These are phyloP conservation scores for Synergus gifuensis DNA, from an alignment of 2,888 invertebrate genomes.

Conservation along the genomic window DNA sequence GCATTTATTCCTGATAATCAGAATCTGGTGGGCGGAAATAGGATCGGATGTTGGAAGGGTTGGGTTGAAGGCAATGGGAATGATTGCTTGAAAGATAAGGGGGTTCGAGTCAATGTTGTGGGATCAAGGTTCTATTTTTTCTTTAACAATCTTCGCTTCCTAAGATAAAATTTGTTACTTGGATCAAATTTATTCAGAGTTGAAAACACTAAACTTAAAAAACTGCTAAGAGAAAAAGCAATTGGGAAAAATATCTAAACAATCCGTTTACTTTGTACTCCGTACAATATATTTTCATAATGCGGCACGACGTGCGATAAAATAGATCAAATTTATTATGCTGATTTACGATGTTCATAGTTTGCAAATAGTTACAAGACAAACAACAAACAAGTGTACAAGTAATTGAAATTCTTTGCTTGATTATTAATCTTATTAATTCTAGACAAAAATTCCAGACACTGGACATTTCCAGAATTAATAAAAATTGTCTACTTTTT, in stretches of 20 bases:
- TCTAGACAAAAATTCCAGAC: background rate
- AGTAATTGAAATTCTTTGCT: conserved; percentile 8
- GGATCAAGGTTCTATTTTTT: background rate
- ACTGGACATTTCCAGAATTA: background rate
- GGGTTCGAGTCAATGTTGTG: background rate
- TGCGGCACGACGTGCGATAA: background rate
- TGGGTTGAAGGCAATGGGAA: background rate
- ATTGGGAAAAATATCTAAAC: background rate
- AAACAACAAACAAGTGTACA: conserved; percentile 20
- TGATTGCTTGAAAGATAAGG: background rate
- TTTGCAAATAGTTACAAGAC: conserved; percentile 25
- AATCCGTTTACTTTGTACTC: conserved; percentile 8
- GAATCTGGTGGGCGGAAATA: background rate
- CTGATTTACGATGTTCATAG: conserved; percentile 15
- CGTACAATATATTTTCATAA: background rate
- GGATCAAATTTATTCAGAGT: background rate
- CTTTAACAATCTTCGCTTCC: background rate
- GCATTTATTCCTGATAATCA: conserved; percentile 17
- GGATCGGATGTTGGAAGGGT: background rate
- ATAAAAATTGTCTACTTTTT: background rate
- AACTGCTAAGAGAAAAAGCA: background rate
- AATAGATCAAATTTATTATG: conserved; percentile 20
- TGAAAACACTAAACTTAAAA: no score
- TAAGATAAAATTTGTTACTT: background rate
- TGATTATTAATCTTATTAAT: background rate